Base-by-base conservation (phyloP, 1,140 invertebrate species). In the Scylla paramamosain region DNA sequence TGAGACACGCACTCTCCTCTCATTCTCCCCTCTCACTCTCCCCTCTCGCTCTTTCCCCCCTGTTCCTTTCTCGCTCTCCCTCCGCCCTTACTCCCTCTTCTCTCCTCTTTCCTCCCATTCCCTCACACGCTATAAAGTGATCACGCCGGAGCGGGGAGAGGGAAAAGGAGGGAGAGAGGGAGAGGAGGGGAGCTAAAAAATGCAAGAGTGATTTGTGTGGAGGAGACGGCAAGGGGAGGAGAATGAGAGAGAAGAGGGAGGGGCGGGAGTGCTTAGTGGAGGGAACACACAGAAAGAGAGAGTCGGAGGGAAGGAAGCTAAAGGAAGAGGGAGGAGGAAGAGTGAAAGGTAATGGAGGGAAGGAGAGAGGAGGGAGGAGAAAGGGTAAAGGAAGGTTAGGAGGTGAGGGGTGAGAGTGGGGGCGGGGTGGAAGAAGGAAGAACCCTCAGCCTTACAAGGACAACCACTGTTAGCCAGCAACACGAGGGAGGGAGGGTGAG, bases 111-210 rank as follows among this genome's bases (percentile, higher is more conserved):
- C 67, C 20, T 20, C 25, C 67, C 67, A 77, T 77, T 77, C 67
- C 67, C 67, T n/a, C 67, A 77, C 67, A 77, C n/a, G 67, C 67
- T 77, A 77, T 77, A 77, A 77, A 77, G 67, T 77, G 67, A 77
- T 77, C 67, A 77, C 67, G 20, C 4, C 67, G 25, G 67, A 59
- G 67, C 0, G 67, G 67, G 67, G 8, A 8, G 25, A n/a, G 25
- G 67, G 25, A 20, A 77, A 20, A 20, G 25, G 67, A 77, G 25
- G 20, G 67, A 7, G 67, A 77, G 25, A 20, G 25, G 20, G 67
- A 8, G 67, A n/a, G 67, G 25, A 77, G 25, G 25, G 67, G n/a
- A 77, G 25, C 12, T 25, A 77, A n/a, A 77, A 77, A n/a, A 77
- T 25, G 67, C 20, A 77, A n/a, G 67, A 77, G 67, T 25, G 67